Evolutionary conservation across 1,140 invertebrate genomes (phyloP), one percentile per base, ranked within the genome.

Genomic region (Sweltsa coloradensis): DNA sequence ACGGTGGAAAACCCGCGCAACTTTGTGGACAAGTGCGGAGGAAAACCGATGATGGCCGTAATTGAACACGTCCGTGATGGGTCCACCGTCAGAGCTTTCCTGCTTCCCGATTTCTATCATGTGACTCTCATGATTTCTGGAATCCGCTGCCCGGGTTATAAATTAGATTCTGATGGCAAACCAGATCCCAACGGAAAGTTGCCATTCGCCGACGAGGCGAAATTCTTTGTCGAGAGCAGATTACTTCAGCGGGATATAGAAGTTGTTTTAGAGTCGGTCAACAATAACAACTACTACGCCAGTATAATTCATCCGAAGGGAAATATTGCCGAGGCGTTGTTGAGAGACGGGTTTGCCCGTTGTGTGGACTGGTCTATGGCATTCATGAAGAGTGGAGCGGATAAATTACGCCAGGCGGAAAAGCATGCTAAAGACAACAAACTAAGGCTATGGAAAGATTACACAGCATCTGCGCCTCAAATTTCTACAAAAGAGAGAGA

Each of bases 301-400:
- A 89, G 86, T n/a, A 83, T 98, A 53, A 56, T 95, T 26, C 93
- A 97, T 69, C 93, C 94, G 74, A 81, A 77, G 61, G 85, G 85
- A 51, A 97, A 97, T 59, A 99, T 99, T 66, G 93, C 96, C 0
- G 94, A 97, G 61, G 73, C 83, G 34, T 68, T 99, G 31, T 61
- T 99, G 41, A 78, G 69, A 51, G 86, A 96, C 69, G 95, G 96
- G 19, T 91, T 95, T 59, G 96, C 92, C 0, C 83, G 81, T 60
- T 97, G 93, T 61, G 89, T 97, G n/a, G 94, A 98, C 62, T 97
- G 93, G 93, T 94, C 89, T 6, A 85, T 99, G 65, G 84, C 79
- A 22, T 81, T 85, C 27, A 87, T 93, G 57, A 86, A 86, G 34
- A 69, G 69, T 52, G 85, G 89, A 40, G 76, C 84, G 21, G 83